Evolutionary conservation across 2,797 vertebrate genomes (phyloP), one percentile per base, ranked within the genome.

Genomic region (Aeoliscus strigatus): DNA sequence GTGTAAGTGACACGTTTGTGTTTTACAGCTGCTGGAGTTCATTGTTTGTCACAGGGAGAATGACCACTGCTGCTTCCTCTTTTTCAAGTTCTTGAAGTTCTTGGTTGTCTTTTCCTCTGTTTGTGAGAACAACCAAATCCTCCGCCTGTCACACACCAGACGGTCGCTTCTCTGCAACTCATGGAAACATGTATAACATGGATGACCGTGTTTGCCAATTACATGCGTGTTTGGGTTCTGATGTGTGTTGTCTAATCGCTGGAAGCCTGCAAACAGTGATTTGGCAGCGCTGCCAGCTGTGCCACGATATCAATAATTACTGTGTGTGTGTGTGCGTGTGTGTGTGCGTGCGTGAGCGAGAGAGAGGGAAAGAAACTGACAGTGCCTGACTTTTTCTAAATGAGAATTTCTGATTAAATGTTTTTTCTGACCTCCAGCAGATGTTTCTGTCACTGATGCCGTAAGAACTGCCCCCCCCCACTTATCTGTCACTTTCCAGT

Each of bases 371-470:
- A n/a, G n/a, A n/a, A n/a, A n/a, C n/a, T n/a, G n/a, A n/a, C n/a
- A n/a, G n/a, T n/a, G n/a, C n/a, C n/a, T n/a, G n/a, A n/a, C n/a
- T n/a, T n/a, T n/a, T n/a, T 64, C 56, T 73, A 33, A 80, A 74
- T 63, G 55, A 27, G 54, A 74, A 66, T 70, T 45, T 51, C 63
- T 70, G 58, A 81, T 83, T 69, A 77, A 36, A 33, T 38, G 46
- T 17, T 17, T 41, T 13, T 49, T 55, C n/a, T 63, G 54, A 74
- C 70, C 67, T 75, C 44, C 23, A 63, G 66, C 55, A 34, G 13
- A 32, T n/a, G 44, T 44, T 50, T 35, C 18, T 5, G 57, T 49
- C 47, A 26, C 60, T 51, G 48, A 51, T 0, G 15, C 62, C 26
- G 27, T 60, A 9, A 4, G 1, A 38, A 29, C 41, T 31, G 14